These are phyloP conservation scores for Pitangus sulphuratus DNA, from an alignment of 2,797 vertebrate genomes.

Conservation along the genomic window DNA sequence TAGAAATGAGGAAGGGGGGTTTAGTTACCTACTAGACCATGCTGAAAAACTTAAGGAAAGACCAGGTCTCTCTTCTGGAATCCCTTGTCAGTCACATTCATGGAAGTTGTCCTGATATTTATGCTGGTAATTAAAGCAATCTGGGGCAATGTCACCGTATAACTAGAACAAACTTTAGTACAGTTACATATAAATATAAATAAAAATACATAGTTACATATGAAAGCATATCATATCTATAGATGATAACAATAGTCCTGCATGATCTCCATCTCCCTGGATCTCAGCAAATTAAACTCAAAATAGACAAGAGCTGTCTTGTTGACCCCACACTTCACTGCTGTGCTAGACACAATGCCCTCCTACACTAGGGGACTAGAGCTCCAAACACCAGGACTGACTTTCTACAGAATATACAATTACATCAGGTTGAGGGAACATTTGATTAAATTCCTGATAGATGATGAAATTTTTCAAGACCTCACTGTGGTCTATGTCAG, in stretches of 20 bases:
- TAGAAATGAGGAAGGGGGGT: neutral
- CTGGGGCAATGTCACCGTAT: neutral
- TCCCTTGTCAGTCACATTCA: neutral
- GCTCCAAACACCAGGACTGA: neutral
- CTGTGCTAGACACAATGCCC: neutral
- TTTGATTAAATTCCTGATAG: neutral
- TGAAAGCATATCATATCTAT: neutral
- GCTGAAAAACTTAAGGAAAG: neutral
- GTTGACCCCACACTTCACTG: neutral
- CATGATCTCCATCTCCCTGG: neutral
- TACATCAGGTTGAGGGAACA: neutral
- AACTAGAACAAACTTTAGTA: neutral
- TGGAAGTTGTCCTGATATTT: neutral
- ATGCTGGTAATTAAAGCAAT: neutral
- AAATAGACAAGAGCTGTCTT: neutral
- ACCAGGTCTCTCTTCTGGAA: neutral
- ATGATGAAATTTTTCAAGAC: neutral
- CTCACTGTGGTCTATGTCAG: neutral
- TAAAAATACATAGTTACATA: neutral
- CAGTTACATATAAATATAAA: neutral
- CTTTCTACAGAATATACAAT: neutral
- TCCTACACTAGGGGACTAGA: neutral
- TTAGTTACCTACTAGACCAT: neutral
- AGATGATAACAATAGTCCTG: neutral
- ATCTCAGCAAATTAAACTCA: neutral